These are phyloP conservation scores for Marasmarcha lunaedactyla DNA, from an alignment of 2,888 invertebrate species.

Conservation along the genomic window DNA sequence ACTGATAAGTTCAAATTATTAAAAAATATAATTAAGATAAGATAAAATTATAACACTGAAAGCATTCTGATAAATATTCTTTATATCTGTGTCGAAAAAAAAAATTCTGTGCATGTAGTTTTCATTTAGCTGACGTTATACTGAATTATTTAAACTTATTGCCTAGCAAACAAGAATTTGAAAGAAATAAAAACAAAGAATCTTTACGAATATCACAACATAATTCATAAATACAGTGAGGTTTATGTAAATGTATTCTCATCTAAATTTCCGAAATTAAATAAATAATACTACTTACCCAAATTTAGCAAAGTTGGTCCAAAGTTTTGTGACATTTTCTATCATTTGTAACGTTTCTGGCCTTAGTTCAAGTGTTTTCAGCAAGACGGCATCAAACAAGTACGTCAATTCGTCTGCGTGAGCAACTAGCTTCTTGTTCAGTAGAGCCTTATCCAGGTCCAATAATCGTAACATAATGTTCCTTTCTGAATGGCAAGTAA, in stretches of 20 bases:
- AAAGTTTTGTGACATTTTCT: slow-evolving; percentile 24
- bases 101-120: too few relatives aligned
- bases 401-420: slow-evolving; percentile 29
- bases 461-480: slow-evolving; percentile 20
- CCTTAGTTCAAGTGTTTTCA: slow-evolving; percentile 13
- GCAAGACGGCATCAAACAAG: slow-evolving; percentile 13
- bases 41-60: too few relatives aligned
- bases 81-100: too few relatives aligned
- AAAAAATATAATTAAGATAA: too few relatives aligned
- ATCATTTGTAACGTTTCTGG: slow-evolving; percentile 21
- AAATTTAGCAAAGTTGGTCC: slow-evolving; percentile 34
- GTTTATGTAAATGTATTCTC: too few relatives aligned
- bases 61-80: too few relatives aligned
- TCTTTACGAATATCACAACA: slow-evolving; percentile 4
- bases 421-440: slow-evolving; percentile 14
- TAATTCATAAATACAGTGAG: slow-evolving; percentile 5
- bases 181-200: not conserved
- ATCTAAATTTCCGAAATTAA: too few relatives aligned
- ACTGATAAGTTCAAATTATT: too few relatives aligned
- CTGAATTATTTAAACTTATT: too few relatives aligned
- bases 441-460: slow-evolving; percentile 13
- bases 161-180: too few relatives aligned
- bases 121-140: too few relatives aligned
- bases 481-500: slow-evolving; percentile 24
- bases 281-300: too few relatives aligned